phyloP scores from a whole-genome alignment of 2,888 invertebrate species.

The Onthophagus sagittarius region DNA sequence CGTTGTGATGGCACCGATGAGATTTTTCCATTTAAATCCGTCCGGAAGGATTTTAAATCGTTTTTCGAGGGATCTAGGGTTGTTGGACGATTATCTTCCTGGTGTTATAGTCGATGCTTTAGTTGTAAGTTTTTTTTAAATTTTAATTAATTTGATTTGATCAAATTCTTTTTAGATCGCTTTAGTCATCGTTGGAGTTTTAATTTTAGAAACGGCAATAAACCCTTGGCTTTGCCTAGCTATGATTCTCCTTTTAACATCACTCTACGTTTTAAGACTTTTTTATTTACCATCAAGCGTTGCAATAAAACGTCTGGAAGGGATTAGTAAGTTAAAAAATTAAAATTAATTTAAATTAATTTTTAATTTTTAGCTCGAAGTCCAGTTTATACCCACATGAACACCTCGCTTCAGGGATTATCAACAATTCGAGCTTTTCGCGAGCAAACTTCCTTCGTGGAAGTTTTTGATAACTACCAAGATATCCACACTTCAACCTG shows the following conservation, averaged over 20 bases:
- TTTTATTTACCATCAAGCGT: slow-evolving; percentile 72
- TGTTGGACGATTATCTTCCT: slow-evolving; percentile 55
- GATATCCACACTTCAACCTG: slow-evolving; percentile 67
- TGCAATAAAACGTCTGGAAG: slow-evolving; percentile 29
- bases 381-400: slow-evolving; percentile 70
- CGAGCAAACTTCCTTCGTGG: slow-evolving; percentile 56
- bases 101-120: slow-evolving; percentile 52
- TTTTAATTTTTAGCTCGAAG: slow-evolving; percentile 58
- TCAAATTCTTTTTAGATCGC: slow-evolving; percentile 52
- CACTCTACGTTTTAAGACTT: slow-evolving; percentile 63
- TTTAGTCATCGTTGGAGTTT: slow-evolving; percentile 63
- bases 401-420: slow-evolving; percentile 68
- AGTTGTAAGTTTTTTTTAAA: slow-evolving; percentile 36
- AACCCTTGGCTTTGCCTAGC: slow-evolving; percentile 69
- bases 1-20: slow-evolving; percentile 61
- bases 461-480: slow-evolving; percentile 57
- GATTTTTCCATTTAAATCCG: slow-evolving; percentile 68
- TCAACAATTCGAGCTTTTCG: slow-evolving; percentile 68
- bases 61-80: slow-evolving; percentile 68
- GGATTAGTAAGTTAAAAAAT: slow-evolving; percentile 25
- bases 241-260: slow-evolving; percentile 58
- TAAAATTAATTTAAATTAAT: slow-evolving; percentile 1
- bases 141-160: not conserved
- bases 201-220: slow-evolving; percentile 66
- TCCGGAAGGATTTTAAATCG: slow-evolving; percentile 63